Percentiles rank a stretch among this genome's conserved stretches.
phyloP scores from a whole-genome alignment of 2,113 vertebrate species.

The Nannospalax galili region DNA sequence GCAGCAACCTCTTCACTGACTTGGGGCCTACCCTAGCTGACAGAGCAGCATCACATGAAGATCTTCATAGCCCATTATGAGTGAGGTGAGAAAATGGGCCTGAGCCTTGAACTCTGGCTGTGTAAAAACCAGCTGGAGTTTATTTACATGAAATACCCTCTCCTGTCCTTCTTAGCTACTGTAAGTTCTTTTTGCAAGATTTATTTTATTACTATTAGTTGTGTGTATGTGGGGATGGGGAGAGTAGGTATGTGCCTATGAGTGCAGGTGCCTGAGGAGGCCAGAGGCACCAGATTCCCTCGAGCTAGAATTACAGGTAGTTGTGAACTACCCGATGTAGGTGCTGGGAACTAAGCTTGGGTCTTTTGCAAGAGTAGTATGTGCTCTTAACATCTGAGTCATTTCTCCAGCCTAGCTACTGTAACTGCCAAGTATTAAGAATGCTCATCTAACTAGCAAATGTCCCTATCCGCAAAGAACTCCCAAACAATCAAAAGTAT shows the following conservation, averaged over 20 bases:
- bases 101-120: not conserved
- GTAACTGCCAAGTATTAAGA: not conserved
- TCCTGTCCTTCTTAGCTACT: not conserved
- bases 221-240: not conserved
- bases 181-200: not conserved
- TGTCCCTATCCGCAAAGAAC: not conserved
- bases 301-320: not conserved
- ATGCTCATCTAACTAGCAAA: not conserved
- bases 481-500: constrained; percentile 4
- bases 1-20: not conserved
- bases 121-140: too few species aligned
- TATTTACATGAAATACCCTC: not conserved
- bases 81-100: not conserved
- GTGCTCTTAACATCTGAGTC: not conserved
- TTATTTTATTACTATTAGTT: not conserved
- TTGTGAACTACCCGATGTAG: not conserved
- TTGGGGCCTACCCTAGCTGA: not conserved
- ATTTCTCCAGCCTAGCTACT: not conserved
- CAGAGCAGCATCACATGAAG: not conserved
- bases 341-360: not conserved
- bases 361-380: not conserved
- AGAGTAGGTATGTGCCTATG: not conserved
- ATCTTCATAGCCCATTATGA: not conserved
- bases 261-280: too few species aligned
- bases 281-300: not conserved